These are phyloP conservation scores for Cecidostiba fungosa DNA, from an alignment of 2,888 invertebrate species.

Conservation along the genomic window DNA sequence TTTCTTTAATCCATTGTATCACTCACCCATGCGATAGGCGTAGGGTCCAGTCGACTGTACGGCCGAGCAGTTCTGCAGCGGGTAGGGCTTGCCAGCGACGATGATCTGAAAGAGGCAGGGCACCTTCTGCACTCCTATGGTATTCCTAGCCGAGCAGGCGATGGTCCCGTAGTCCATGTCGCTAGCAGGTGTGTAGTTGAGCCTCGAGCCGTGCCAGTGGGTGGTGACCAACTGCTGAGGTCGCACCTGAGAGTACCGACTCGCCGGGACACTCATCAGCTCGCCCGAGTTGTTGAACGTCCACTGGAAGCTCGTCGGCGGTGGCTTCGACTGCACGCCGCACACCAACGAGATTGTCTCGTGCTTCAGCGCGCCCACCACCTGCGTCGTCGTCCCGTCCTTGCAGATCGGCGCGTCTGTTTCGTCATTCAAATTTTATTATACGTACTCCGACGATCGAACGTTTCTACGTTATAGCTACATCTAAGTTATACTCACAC, in stretches of 20 bases:
- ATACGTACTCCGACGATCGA: no score
- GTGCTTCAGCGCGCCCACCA: constrained; percentile 93
- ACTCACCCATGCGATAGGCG: constrained; percentile 76
- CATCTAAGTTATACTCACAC: constrained; percentile 71
- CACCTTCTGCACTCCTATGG: constrained; percentile 90
- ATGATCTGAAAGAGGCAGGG: constrained; percentile 94
- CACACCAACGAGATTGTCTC: constrained; percentile 92
- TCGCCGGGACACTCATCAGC: constrained; percentile 88
- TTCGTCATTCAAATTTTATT: no score
- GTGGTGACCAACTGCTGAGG: constrained; percentile 73
- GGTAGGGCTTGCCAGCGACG: constrained; percentile 93
- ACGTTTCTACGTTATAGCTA: no score
- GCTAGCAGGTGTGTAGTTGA: constrained; percentile 92
- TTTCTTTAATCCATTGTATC: no score
- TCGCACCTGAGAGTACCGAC: constrained; percentile 81
- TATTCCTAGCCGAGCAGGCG: constrained; percentile 92
- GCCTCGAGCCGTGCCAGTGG: constrained; percentile 85
- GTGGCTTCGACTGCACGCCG: constrained; percentile 93
- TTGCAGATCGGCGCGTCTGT: constrained; percentile 76
- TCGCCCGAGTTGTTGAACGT: constrained; percentile 95
- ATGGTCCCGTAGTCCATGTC: constrained; percentile 95
- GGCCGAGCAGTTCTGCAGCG: constrained; percentile 92
- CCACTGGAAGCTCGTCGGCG: constrained; percentile 92
- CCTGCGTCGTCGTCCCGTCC: constrained; percentile 87
- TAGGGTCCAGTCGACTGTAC: constrained; percentile 78